Percentiles rank a stretch among this genome's conserved stretches.
Conservation (phyloP, 2,113 vertebrate species). For the Cyanoramphus novaezelandiae region DNA sequence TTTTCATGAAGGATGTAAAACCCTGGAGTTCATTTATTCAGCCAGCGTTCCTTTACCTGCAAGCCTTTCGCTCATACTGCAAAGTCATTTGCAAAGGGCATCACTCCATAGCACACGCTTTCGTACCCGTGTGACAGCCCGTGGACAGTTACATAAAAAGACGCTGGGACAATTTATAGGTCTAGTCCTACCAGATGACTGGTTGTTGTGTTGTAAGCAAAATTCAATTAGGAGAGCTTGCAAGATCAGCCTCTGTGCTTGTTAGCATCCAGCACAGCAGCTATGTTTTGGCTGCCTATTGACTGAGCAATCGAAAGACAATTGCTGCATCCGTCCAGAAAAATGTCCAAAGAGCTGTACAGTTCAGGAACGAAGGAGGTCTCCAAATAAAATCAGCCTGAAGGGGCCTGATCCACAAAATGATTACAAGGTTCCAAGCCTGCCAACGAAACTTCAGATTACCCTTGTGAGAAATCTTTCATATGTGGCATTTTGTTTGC, state of each 20-base stretch:
- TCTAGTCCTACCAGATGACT: not conserved
- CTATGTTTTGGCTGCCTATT: not conserved
- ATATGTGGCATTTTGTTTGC: not conserved
- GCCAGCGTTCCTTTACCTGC: not conserved
- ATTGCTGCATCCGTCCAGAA: not conserved
- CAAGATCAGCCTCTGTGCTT: not conserved
- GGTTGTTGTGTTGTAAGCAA: not conserved
- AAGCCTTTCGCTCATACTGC: not conserved
- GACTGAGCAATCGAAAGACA: not conserved
- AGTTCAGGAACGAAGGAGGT: not conserved
- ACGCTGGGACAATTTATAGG: not conserved
- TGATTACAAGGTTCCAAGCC: not conserved
- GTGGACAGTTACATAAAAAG: not conserved
- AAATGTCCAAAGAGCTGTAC: not conserved
- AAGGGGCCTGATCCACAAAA: not conserved
- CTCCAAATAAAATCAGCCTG: not conserved
- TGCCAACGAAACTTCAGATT: not conserved
- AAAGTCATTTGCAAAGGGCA: not conserved
- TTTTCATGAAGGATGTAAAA: not conserved
- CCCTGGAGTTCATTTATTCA: not conserved
- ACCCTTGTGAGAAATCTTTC: not conserved
- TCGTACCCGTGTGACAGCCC: not conserved
- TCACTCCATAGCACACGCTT: not conserved
- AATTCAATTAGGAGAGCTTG: constrained; percentile 19
- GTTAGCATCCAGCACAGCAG: constrained; percentile 19